Evolutionary conservation across 2,888 invertebrate species (phyloP), one percentile per base, ranked within the genome.

Genomic region (Eupithecia pulchellata): DNA sequence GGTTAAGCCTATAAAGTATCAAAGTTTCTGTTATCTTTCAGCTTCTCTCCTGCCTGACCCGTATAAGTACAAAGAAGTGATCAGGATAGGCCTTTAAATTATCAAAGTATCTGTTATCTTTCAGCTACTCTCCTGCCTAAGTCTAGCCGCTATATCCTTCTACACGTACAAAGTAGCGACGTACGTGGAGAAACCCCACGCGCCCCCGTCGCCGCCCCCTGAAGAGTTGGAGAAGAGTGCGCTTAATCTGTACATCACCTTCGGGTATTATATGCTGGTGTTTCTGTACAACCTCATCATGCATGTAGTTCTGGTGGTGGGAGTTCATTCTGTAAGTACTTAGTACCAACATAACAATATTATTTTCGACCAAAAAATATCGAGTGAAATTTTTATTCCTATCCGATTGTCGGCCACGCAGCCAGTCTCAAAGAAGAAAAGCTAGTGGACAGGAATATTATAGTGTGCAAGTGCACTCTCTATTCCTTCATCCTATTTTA

Each of bases 321-420:
- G 92, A 4, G 84, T 89, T 2, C 93, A 92, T 77, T 79, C 65
- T 83, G 93, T 93, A 78, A 85, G 88, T 81, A 13, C 14, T 13
- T 61, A n/a, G n/a, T n/a, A n/a, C n/a, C n/a, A n/a, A n/a, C n/a
- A n/a, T n/a, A n/a, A n/a, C n/a, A n/a, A n/a, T n/a, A n/a, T n/a
- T n/a, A n/a, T n/a, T n/a, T n/a, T n/a, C n/a, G n/a, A n/a, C n/a
- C n/a, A n/a, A n/a, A n/a, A n/a, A n/a, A n/a, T n/a, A n/a, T n/a
- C n/a, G n/a, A n/a, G n/a, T n/a, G n/a, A n/a, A n/a, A n/a, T n/a
- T n/a, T n/a, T n/a, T n/a, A n/a, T n/a, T n/a, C n/a, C n/a, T n/a
- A n/a, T n/a, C n/a, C n/a, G n/a, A n/a, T n/a, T n/a, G n/a, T n/a
- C n/a, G n/a, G n/a, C n/a, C n/a, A n/a, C n/a, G n/a, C n/a, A n/a